phyloP scores from a whole-genome alignment of 64 coral and sea anemone species.

The Pocillopora verrucosa region DNA sequence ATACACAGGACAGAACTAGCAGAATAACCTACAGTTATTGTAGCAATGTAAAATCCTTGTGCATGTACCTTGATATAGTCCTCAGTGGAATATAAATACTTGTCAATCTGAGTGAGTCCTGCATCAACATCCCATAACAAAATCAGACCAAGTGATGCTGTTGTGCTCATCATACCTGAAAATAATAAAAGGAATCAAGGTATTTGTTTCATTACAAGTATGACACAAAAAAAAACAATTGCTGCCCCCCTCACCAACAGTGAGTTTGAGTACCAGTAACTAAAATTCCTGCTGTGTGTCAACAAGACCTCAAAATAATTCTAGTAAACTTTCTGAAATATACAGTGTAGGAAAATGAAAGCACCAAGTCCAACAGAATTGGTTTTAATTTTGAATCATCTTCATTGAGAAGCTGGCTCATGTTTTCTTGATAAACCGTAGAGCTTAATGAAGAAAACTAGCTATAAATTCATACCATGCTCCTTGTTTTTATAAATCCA shows the following conservation, averaged over 20 bases:
- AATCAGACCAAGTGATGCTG: slow-evolving; percentile 90
- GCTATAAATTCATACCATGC: slow-evolving; percentile 57
- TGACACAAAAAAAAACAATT: neutral
- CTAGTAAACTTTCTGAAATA: too few species aligned
- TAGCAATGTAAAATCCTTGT: neutral
- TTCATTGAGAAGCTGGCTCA: too few species aligned
- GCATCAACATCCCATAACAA: slow-evolving; percentile 97
- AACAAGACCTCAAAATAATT: too few species aligned
- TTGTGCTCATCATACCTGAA: slow-evolving; percentile 98
- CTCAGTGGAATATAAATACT: slow-evolving; percentile 96
- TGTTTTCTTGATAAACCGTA: too few species aligned
- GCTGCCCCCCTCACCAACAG: too few species aligned
- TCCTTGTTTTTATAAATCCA: slow-evolving; percentile 99
- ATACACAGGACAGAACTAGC: too few species aligned
- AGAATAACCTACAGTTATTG: too few species aligned
- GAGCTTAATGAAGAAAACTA: too few species aligned
- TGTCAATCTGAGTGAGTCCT: slow-evolving; percentile 96
- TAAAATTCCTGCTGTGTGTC: too few species aligned
- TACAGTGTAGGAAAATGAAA: too few species aligned
- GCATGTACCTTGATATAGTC: slow-evolving; percentile 94
- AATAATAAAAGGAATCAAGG: neutral
- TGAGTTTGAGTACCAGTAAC: too few species aligned
- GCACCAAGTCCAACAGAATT: neutral
- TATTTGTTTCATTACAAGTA: neutral
- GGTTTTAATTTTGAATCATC: neutral